Conservation (phyloP, 2,888 invertebrate genomes). For the Zaprionus obscuricornis region DNA sequence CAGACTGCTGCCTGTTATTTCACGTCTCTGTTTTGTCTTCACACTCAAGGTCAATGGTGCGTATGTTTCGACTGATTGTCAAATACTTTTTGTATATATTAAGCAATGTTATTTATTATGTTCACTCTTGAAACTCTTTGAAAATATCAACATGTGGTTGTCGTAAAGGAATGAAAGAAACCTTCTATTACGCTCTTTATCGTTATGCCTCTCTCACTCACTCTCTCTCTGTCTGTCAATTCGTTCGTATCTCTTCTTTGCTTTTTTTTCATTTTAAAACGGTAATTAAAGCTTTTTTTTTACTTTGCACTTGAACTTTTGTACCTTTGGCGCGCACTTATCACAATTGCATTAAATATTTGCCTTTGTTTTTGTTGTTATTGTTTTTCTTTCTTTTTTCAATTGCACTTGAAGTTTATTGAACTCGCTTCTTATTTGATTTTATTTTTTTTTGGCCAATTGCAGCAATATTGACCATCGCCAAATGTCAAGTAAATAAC, state of each 20-base stretch:
- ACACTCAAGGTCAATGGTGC: slow-evolving; percentile 68
- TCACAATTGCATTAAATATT: slow-evolving; percentile 36
- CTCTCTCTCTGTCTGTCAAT: no score
- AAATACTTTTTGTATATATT: no score
- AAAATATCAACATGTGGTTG: slow-evolving; percentile 68
- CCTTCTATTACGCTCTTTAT: slow-evolving; percentile 10
- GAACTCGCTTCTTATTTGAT: no score
- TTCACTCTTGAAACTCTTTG: slow-evolving; percentile 21
- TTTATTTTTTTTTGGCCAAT: slow-evolving; percentile 50
- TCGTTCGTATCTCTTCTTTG: no score
- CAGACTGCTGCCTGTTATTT: slow-evolving; percentile 23
- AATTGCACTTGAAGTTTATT: slow-evolving; percentile 49
- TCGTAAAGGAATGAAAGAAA: slow-evolving; percentile 35
- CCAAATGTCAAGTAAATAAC: slow-evolving; percentile 46
- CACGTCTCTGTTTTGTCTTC: no score
- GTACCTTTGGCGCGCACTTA: slow-evolving; percentile 25
- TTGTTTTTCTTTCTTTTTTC: slow-evolving; percentile 10
- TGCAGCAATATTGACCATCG: slow-evolving; percentile 54
- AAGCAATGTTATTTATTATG: no score
- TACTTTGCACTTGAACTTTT: slow-evolving; percentile 61
- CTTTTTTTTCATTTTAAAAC: slow-evolving; percentile 38
- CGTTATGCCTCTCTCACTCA: slow-evolving; percentile 14
- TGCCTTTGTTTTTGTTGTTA: slow-evolving; percentile 31
- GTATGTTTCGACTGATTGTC: no score
- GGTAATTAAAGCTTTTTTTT: slow-evolving; percentile 67